Evolutionary conservation across 2,888 invertebrate genomes (phyloP), one percentile per base, ranked within the genome.

Genomic region (Pardosa pseudoannulata): DNA sequence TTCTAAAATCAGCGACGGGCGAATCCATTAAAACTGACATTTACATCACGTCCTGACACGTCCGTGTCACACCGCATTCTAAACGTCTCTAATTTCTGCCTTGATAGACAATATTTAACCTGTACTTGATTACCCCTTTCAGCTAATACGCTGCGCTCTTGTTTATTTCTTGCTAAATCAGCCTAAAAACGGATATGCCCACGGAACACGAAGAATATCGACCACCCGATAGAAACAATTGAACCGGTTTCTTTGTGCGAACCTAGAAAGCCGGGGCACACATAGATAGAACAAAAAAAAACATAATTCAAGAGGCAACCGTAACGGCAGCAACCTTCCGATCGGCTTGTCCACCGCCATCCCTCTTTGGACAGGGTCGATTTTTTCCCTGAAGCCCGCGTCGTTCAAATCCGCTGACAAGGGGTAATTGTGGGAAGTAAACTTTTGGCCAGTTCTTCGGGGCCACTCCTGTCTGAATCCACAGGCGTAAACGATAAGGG

Each of bases 361-460:
- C 46, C 2, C 11, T n/a, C n/a, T n/a, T 46, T 9, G n/a, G n/a
- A 46, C 46, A 46, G 16, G 46, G 46, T 46, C 9, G 46, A 46
- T 9, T n/a, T n/a, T n/a, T 46, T 46, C 46, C 16, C 36, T 7
- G 36, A 5, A 36, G 11, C 36, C 39, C 32, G 81, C 81, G 82
- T 82, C 75, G 68, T 39, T 82, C 82, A 76, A 82, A 82, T 3
- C 28, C 16, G 9, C 46, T 82, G 82, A 82, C 82, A 82, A 82
- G 75, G 82, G 82, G 82, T 82, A 82, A 82, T 82, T 82, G 82
- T 75, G n/a, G n/a, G 41, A 74, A 80, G 67, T 73, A 50, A 80
- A 29, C 27, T 46, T 70, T 80, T 80, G 41, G 73, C 65, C 70
- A 68, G 27, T 70, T 75, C 31, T 27, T 32, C 27, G 9, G 16